Evolutionary conservation across 2,113 vertebrate genomes (phyloP).

Genomic region (Nematolebias whitei): DNA sequence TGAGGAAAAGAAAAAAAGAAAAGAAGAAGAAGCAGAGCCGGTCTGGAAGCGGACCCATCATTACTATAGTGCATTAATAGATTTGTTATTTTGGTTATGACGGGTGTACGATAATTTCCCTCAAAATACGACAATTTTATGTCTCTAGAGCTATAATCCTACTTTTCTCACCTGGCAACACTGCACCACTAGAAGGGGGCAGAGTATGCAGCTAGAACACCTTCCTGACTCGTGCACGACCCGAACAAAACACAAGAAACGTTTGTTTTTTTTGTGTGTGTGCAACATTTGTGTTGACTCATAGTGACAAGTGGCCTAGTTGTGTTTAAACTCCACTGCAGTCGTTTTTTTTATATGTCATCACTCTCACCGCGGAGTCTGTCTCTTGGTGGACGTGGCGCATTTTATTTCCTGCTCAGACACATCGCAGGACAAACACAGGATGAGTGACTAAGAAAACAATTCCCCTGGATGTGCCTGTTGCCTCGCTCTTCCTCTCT

Average conservation of each 20-base stretch:
- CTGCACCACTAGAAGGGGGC: no score
- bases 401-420: constrained; percentile 60
- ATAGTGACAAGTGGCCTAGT: constrained; percentile 36
- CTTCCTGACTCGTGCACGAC: background rate
- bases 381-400: constrained; percentile 39
- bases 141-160: no score
- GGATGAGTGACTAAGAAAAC: constrained; percentile 72
- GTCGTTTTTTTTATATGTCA: constrained; percentile 52
- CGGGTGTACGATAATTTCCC: no score
- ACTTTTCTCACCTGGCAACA: no score
- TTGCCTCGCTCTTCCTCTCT: constrained; percentile 50
- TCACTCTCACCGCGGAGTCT: constrained; percentile 29
- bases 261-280: background rate
- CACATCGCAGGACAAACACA: constrained; percentile 57
- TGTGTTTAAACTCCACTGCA: constrained; percentile 41
- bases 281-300: constrained; percentile 16
- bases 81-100: no score
- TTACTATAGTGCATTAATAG: no score
- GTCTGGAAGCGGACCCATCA: no score
- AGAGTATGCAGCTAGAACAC: background rate
- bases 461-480: constrained; percentile 65
- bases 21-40: no score
- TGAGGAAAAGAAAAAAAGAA: no score
- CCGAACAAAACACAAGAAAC: constrained; percentile 1
- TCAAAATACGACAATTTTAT: no score